Base-by-base conservation (phyloP, 2,113 vertebrate genomes). In the Osmerus eperlanus region DNA sequence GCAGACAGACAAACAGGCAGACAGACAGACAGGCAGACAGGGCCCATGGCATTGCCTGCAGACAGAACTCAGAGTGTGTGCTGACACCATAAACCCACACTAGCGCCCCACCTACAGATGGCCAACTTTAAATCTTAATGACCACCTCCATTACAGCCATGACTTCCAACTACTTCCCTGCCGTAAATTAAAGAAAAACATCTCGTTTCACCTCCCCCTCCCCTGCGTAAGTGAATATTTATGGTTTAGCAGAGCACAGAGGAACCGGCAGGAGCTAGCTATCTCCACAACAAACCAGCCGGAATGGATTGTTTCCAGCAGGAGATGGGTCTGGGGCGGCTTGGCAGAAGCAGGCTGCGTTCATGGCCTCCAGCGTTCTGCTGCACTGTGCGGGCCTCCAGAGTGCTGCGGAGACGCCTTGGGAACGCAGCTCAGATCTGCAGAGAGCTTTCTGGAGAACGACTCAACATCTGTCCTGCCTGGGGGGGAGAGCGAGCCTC, bases 381-480 rank as follows among this genome's bases (percentile, higher is more conserved):
- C 29, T 47, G 29, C 4, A 16, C n/a, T 56, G 14, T 3, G 54
- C 54, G n/a, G 54, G 54, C 54, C n/a, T n/a, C 54, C 32, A 18
- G 32, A 28, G 36, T 51, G 36, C 36, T 51, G 36, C 4, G 36
- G 11, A 47, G 32, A 47, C 18, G 32, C 64, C 64, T 16, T 41
- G 64, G 64, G 36, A 41, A 18, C 32, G 16, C 64, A 16, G 36
- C 36, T 47, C n/a, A 41, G 16, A 51, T 41, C 64, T 41, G 36
- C 16, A 12, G 64, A 63, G 61, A 15, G 61, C 61, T 29, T 41
- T 52, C 70, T 72, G 67, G 61, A 74, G 67, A 65, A 76, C 61
- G 76, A 75, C 78, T 71, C 68, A 84, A 81, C 83, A 85, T 84
- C 83, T 89, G 87, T 68, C 75, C 2, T 73, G 81, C 84, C 70